Evolutionary conservation across 2,888 invertebrate genomes (phyloP).

Genomic region (Thecocarcelia acutangulata): DNA sequence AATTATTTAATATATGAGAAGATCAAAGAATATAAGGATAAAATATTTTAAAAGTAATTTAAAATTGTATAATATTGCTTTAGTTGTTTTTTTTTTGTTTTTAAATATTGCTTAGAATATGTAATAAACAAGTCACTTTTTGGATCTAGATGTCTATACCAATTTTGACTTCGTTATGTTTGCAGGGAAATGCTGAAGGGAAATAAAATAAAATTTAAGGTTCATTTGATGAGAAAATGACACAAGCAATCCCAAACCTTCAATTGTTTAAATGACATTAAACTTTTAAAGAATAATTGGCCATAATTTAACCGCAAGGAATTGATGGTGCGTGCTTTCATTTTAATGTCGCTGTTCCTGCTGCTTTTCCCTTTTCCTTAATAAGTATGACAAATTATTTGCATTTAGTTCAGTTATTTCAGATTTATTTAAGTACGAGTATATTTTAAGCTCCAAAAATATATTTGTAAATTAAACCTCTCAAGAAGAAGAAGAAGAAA

Average conservation of each 20-base stretch:
- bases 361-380: neutral
- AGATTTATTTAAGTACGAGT: too few species aligned
- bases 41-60: too few species aligned
- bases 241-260: constrained; percentile 28
- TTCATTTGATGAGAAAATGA: constrained; percentile 15
- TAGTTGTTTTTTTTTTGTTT: too few species aligned
- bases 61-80: too few species aligned
- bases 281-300: constrained; percentile 27
- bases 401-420: neutral
- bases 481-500: neutral
- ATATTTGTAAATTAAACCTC: constrained; percentile 11
- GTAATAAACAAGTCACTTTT: too few species aligned
- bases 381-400: constrained; percentile 7
- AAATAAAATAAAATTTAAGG: constrained; percentile 8
- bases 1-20: too few species aligned
- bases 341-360: constrained; percentile 21
- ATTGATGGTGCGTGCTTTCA: constrained; percentile 34
- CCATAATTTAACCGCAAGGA: constrained; percentile 31
- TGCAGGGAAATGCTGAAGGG: too few species aligned
- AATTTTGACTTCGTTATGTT: too few species aligned
- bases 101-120: too few species aligned
- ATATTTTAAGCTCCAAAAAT: too few species aligned
- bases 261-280: constrained; percentile 22
- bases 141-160: too few species aligned
- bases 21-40: too few species aligned